These are phyloP conservation scores for Catocala fraxini DNA, from an alignment of 2,888 invertebrate genomes.

Conservation along the genomic window DNA sequence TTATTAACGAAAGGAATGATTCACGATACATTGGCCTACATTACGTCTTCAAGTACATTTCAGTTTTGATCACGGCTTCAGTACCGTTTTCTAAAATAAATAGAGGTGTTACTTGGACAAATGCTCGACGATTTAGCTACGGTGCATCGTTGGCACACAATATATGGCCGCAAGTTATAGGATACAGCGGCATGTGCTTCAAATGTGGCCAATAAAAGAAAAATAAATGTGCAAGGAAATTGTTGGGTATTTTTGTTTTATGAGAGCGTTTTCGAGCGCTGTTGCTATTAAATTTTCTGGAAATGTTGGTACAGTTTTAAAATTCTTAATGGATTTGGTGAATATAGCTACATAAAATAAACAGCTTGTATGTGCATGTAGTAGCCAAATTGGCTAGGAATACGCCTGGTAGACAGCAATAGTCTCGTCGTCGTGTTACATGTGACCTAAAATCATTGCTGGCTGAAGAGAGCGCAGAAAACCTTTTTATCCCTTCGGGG, in stretches of 20 bases:
- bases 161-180: conserved; percentile 44
- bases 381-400: too few species aligned
- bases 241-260: conserved; percentile 16
- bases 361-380: too few species aligned
- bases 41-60: conserved; percentile 47
- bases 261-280: conserved; percentile 8
- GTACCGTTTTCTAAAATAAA: conserved; percentile 72
- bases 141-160: conserved; percentile 60
- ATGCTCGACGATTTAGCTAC: conserved; percentile 72
- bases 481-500: too few species aligned
- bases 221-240: conserved; percentile 21
- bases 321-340: too few species aligned
- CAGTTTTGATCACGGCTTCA: conserved; percentile 53
- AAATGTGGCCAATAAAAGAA: conserved; percentile 34
- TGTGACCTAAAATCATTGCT: too few species aligned
- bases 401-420: too few species aligned
- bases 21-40: conserved; percentile 40
- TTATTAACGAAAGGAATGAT: background rate
- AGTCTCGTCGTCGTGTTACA: too few species aligned
- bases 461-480: too few species aligned
- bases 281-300: background rate
- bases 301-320: background rate
- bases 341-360: too few species aligned
- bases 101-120: conserved; percentile 77
- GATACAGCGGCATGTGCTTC: conserved; percentile 35